Base-by-base conservation (phyloP, 2,888 invertebrate genomes). In the Acanthosoma haemorrhoidale region DNA sequence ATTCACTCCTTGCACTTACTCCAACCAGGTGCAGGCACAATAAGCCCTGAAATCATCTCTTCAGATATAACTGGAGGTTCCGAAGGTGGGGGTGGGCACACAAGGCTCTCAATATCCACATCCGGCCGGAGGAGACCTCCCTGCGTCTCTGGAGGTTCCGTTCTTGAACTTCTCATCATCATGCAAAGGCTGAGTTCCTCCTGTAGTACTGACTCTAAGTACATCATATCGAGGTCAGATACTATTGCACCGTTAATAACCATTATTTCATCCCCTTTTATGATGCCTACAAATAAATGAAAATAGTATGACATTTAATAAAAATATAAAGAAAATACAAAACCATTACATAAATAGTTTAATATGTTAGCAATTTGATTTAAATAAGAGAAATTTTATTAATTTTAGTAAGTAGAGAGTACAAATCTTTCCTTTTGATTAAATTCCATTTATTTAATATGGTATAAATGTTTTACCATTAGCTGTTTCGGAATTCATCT, bases 151-250 rank as follows among this genome's bases (percentile, higher is more conserved):
- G 84, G 84, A 11, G 84, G 83, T 75, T 86, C 85, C 13, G 85
- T 84, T 72, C 86, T 81, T 69, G 86, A 84, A 6, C 86, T 86
- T 76, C 96, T 87, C 89, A 97, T 94, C 91, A 96, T 96, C 90
- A 97, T 93, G 84, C 94, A 94, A 73, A 97, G 86, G 60, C 92
- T 90, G 74, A 92, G 87, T 79, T 95, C 95, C 81, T 96, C 96
- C 82, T 96, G 96, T 76, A 97, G 86, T 74, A 96, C 92, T 79
- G 93, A 94, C 82, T 97, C 97, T 80, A 97, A 87, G 85, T 95
- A 96, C 92, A 97, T 96, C 96, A 97, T 97, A 86, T 97, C 97
- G 83, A 97, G 86, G 84, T 97, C 96, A 79, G 94, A 94, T 76
- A 97, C 96, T 81, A 96, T 94, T 77, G 96, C 95, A 75, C 96